Base-by-base conservation (phyloP, 2,888 invertebrate species). In the Augochlorella aurata region DNA sequence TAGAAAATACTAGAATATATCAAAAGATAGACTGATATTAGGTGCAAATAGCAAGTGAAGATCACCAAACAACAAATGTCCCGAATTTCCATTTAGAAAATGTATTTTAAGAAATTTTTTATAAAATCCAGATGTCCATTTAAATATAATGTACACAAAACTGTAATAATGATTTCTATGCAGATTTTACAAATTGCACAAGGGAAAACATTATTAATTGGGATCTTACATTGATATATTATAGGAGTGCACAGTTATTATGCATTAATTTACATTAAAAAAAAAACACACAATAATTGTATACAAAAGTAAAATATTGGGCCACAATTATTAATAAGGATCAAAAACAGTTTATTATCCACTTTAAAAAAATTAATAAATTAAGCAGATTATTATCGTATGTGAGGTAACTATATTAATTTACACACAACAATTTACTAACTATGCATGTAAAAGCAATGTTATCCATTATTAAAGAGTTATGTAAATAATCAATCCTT, bases 91-190 rank as follows among this genome's bases (percentile, higher is more conserved):
- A 38, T 58, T 74, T 70, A 50, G 5, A 16, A 50, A 18, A 50
- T 44, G 49, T 38, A 14, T 18, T 47, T 69, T 2, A 24, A 70
- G 18, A 21, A 38, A 61, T 44, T 63, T 14, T 63, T 47, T 50
- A n/a, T 61, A 9, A 49, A 61, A 29, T 54, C 18, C 29, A 18
- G 49, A 77, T 82, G 82, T 68, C 85, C 86, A 87, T 87, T 86
- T 80, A 52, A 85, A 84, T 86, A 85, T 87, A 84, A 82, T 58
- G 24, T 61, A 44, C 16, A 68, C 74, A 50, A 74, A 75, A 29
- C 14, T 45, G 1, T 63, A 18, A 38, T 52, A 63, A 44, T 70
- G 49, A 52, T 21, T 12, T 69, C 63, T 14, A 71, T 38, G 21
- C 49, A 50, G 16, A 44, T 49, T 75, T 71, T 24, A 29, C 24